Evolutionary conservation across 1,140 invertebrate genomes (phyloP), one percentile per base, ranked within the genome.

Genomic region (Drosophila tani): DNA sequence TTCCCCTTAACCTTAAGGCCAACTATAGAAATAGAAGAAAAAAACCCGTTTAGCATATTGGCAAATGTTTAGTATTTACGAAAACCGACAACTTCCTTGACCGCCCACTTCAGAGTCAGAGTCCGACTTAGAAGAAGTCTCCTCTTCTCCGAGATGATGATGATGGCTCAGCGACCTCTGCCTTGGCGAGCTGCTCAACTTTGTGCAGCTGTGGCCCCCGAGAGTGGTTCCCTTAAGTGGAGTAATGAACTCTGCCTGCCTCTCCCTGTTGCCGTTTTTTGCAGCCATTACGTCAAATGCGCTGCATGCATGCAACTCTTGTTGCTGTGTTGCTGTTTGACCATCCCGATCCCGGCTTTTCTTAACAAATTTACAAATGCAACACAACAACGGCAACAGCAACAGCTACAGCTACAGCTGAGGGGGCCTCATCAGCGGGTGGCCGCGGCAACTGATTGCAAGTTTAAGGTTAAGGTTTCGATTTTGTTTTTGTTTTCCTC

Each of bases 381-480:
- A 70, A 75, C 47, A 41, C 19, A 11, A 11, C 32, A 35, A 35
- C 29, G 27, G 27, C 27, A 29, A 32, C 32, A 11, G 32, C 32
- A 12, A 35, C 32, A 3, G 32, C 32, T 3, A 35, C 2, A 11
- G 9, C 32, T 11, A 46, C 62, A 46, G 66, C 45, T 51, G 43
- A 38, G 58, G 41, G 14, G 40, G 45, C 51, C 32, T 19, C 35
- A 56, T 15, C 43, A 41, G 45, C 43, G 69, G 50, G 50, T 35
- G 51, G 59, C 51, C 53, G 53, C 29, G 46, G 63, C 46, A 45
- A 32, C 60, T 75, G 77, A 81, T 79, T 68, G 55, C 79, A 90
- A 90, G 85, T 85, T 90, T 90, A 90, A 90, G 81, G 85, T 90
- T 90, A 88, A 85, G 75, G 69, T 90, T 88, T 88, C 85, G 85